Conservation (phyloP, 2,797 vertebrate genomes). For the Peromyscus aztecus region DNA sequence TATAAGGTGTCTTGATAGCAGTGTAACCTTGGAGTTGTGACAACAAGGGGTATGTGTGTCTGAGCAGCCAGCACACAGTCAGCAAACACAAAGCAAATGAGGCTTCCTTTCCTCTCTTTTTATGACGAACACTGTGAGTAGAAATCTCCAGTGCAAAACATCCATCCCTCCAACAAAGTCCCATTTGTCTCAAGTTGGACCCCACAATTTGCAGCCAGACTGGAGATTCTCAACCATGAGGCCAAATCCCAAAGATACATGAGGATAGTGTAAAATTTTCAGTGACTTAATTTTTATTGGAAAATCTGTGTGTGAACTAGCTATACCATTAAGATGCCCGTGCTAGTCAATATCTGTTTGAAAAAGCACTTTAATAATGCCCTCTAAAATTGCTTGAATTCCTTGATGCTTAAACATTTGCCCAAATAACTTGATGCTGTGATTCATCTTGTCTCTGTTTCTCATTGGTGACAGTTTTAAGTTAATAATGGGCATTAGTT, state of each 20-base stretch:
- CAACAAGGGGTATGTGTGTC: background rate
- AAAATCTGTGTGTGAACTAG: slow-evolving; percentile 45
- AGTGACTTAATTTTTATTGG: slow-evolving; percentile 57
- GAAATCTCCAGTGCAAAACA: background rate
- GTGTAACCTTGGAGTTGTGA: too few species aligned
- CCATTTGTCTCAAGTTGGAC: background rate
- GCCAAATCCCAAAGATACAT: background rate
- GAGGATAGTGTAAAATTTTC: background rate
- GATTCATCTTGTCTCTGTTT: slow-evolving; percentile 31
- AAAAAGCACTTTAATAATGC: slow-evolving; percentile 70
- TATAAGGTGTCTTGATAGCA: background rate
- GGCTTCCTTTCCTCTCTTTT: background rate
- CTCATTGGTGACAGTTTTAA: slow-evolving; percentile 65
- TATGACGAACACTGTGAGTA: background rate
- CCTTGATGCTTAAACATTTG: slow-evolving; percentile 74
- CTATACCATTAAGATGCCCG: slow-evolving; percentile 57
- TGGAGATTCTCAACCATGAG: background rate
- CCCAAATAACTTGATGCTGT: slow-evolving; percentile 60
- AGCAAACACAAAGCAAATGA: background rate
- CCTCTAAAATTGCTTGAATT: slow-evolving; percentile 77
- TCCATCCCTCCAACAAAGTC: background rate
- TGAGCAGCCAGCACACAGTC: background rate
- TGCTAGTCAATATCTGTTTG: slow-evolving; percentile 76
- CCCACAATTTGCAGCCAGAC: background rate
- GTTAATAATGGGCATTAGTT: background rate